Conservation (phyloP, 2,888 invertebrate genomes). For the Hyles lineata region DNA sequence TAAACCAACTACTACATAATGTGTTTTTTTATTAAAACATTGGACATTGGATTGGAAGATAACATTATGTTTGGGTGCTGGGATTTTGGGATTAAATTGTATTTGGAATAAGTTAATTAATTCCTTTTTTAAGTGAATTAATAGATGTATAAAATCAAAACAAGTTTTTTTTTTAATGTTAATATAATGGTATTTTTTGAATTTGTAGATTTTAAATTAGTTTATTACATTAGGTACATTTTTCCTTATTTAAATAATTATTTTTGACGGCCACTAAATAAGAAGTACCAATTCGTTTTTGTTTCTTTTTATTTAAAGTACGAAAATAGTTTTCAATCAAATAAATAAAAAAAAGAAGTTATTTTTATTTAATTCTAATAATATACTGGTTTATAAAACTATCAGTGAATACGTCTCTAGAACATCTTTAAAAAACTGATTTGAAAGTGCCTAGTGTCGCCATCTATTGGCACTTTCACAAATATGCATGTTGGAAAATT, state of each 20-base stretch:
- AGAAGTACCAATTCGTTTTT: too few species aligned
- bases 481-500: background rate
- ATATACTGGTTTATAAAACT: background rate
- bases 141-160: too few species aligned
- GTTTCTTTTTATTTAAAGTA: too few species aligned
- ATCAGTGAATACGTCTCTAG: too few species aligned
- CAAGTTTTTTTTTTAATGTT: too few species aligned
- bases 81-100: conserved; percentile 22
- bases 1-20: conserved; percentile 67
- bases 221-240: too few species aligned
- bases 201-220: too few species aligned
- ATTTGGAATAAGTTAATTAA: conserved; percentile 17
- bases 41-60: conserved; percentile 9
- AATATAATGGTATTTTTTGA: too few species aligned
- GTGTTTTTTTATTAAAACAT: conserved; percentile 66
- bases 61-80: conserved; percentile 17
- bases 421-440: background rate
- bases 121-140: background rate
- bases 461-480: background rate
- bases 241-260: too few species aligned
- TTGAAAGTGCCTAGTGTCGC: background rate
- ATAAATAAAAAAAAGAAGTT: too few species aligned
- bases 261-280: too few species aligned
- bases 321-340: background rate
- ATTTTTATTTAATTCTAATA: too few species aligned